Conservation (phyloP, 2,113 vertebrate genomes). For the Microcebus griseorufus region DNA sequence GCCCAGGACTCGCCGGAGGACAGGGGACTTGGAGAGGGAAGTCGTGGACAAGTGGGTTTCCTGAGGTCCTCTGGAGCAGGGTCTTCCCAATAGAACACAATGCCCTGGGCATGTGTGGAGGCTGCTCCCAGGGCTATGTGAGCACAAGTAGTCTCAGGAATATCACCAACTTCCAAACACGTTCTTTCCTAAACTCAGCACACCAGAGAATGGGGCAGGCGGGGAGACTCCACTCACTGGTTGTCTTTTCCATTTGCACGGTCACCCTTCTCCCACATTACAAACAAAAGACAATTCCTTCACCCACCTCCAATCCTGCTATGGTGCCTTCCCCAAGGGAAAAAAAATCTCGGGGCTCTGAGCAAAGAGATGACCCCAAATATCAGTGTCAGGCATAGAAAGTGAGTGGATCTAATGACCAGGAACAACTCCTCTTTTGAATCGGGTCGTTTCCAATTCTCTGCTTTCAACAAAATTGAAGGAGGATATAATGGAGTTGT, state of each 20-base stretch:
- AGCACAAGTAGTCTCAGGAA: neutral
- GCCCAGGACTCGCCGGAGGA: too few species aligned
- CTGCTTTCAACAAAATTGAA: neutral
- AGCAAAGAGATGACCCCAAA: neutral
- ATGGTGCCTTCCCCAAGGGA: rapidly evolving
- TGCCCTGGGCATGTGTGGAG: too few species aligned
- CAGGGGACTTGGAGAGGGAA: neutral
- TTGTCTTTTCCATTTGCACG: neutral
- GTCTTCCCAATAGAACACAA: neutral
- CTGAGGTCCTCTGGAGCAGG: neutral
- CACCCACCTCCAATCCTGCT: too few species aligned
- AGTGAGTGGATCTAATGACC: neutral
- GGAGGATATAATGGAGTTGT: neutral
- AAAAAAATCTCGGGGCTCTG: too few species aligned
- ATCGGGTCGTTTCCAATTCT: neutral
- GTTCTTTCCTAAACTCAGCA: neutral
- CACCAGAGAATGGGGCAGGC: neutral
- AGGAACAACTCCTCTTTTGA: neutral
- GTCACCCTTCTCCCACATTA: neutral
- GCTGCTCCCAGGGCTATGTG: neutral
- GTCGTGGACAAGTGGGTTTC: neutral
- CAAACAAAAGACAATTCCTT: neutral
- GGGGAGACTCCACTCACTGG: rapidly evolving
- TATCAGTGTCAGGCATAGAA: rapidly evolving
- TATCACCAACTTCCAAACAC: neutral